Evolutionary conservation across 2,113 vertebrate species (phyloP).

Genomic region (Coreoperca whiteheadi): DNA sequence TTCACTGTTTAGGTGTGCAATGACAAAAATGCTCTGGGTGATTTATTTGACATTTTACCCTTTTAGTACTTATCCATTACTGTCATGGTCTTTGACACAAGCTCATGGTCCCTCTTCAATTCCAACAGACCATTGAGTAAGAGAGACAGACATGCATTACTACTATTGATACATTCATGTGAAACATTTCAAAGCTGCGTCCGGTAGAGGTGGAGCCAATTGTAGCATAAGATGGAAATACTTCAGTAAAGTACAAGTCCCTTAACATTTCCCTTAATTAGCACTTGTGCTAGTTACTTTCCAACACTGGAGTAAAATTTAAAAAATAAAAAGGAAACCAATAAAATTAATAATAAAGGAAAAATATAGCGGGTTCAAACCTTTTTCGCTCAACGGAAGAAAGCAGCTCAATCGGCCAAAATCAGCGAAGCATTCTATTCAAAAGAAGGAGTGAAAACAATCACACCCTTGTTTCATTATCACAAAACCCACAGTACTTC

Average conservation of each 20-base stretch:
- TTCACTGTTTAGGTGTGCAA: constrained; percentile 15
- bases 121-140: constrained; percentile 25
- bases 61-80: constrained; percentile 33
- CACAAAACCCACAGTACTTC: no score
- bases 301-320: neutral
- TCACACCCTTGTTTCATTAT: no score
- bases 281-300: no score
- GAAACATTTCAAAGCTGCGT: neutral
- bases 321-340: no score
- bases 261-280: no score
- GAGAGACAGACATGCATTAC: constrained; percentile 26
- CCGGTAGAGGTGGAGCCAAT: neutral
- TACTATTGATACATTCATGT: neutral
- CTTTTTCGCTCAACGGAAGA: no score
- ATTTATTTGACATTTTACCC: constrained; percentile 40
- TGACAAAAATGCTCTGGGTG: constrained; percentile 38
- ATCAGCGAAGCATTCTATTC: no score
- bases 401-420: no score
- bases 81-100: constrained; percentile 14
- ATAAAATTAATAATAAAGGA: neutral
- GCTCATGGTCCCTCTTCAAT: constrained; percentile 24
- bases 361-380: no score
- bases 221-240: neutral
- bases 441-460: no score
- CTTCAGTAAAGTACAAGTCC: no score